A percentile compares a stretch with the other conserved stretches of the same genome.
Conservation (phyloP, 1,140 invertebrate genomes). For the Araneus ventricosus region DNA sequence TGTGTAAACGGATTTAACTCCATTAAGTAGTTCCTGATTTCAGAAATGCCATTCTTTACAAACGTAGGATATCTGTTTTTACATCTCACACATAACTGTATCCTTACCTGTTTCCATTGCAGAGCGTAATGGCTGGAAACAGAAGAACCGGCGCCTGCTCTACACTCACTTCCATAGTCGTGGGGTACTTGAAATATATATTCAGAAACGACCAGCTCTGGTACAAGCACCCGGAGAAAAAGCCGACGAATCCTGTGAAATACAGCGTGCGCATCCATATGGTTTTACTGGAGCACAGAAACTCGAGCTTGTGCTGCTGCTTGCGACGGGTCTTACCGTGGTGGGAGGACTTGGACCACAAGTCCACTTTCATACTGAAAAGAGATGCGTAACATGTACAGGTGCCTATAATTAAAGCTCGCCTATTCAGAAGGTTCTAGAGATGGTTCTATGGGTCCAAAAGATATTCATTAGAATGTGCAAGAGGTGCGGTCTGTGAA, state of each 20-base stretch:
- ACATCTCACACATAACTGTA: too few species aligned
- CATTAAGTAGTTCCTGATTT: too few species aligned
- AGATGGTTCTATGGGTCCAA: too few species aligned
- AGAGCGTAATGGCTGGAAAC: conserved; percentile 68
- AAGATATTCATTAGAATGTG: too few species aligned
- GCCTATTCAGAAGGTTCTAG: too few species aligned
- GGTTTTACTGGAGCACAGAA: not conserved
- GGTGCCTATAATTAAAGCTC: too few species aligned
- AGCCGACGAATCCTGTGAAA: not conserved
- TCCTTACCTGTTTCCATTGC: conserved; percentile 71
- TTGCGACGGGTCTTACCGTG: not conserved
- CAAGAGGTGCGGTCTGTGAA: too few species aligned
- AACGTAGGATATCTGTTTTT: too few species aligned
- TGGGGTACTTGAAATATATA: conserved; percentile 69
- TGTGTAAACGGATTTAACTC: too few species aligned
- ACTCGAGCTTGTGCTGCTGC: not conserved
- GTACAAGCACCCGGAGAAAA: conserved; percentile 59
- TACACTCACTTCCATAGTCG: conserved; percentile 67
- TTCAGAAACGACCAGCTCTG: conserved; percentile 57
- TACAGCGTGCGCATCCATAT: not conserved
- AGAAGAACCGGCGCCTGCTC: conserved; percentile 45
- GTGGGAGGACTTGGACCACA: not conserved
- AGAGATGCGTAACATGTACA: not conserved
- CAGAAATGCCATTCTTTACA: too few species aligned
- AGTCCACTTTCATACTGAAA: not conserved